Conservation (phyloP, 2,888 invertebrate genomes). For the Drosophila aldrichi region DNA sequence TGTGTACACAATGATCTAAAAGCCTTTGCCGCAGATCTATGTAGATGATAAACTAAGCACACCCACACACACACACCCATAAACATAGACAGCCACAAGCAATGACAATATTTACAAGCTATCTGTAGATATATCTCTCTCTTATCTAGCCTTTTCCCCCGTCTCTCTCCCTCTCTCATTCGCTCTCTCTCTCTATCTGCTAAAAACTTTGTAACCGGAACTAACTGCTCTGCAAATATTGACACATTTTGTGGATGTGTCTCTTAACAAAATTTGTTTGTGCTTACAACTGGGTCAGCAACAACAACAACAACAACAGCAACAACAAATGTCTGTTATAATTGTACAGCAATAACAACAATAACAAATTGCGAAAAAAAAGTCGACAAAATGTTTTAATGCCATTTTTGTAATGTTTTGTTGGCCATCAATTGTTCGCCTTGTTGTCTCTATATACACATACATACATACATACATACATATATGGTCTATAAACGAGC, state of each 20-base stretch:
- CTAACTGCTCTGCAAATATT: conserved; percentile 73
- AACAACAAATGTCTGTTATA: conserved; percentile 29
- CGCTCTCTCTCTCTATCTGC: not conserved
- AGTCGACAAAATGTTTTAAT: conserved; percentile 54
- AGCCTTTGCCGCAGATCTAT: conserved; percentile 7
- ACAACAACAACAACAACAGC: conserved; percentile 20
- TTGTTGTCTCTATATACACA: conserved; percentile 19
- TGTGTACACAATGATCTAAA: not conserved
- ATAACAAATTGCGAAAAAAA: conserved; percentile 56
- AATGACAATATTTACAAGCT: conserved; percentile 26
- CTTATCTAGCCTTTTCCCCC: not conserved
- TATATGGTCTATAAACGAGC: conserved; percentile 9
- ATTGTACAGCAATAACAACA: conserved; percentile 42
- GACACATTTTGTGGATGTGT: conserved; percentile 65
- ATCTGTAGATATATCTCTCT: conserved; percentile 3
- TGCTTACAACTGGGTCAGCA: conserved; percentile 68
- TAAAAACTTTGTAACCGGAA: conserved; percentile 67
- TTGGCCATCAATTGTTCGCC: conserved; percentile 48
- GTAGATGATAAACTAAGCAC: not conserved
- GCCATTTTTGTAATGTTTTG: conserved; percentile 48
- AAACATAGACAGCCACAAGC: conserved; percentile 3
- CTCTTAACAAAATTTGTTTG: conserved; percentile 75
- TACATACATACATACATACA: not conserved
- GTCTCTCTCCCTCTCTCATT: not conserved
- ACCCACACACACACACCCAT: conserved; percentile 4